Conservation (phyloP, 2,888 invertebrate species). For the Parthenolecanium corni region DNA sequence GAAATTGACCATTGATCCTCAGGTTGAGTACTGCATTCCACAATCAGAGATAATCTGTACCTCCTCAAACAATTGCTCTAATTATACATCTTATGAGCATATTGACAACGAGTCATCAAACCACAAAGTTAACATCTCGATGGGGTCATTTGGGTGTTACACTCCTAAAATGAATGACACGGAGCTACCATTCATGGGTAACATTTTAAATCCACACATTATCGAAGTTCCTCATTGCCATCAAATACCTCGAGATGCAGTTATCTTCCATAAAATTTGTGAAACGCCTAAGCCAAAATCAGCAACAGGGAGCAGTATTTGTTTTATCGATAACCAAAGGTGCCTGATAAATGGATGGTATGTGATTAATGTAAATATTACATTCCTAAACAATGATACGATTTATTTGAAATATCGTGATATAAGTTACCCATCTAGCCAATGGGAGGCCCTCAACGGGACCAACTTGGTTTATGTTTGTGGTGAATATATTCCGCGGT, state of each 20-base stretch:
- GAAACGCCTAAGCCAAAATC: not conserved
- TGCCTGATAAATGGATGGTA: no score
- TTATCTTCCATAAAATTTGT: not conserved
- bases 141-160: no score
- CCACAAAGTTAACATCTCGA: no score
- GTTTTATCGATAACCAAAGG: no score
- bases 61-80: no score
- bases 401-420: not conserved
- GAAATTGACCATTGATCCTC: no score
- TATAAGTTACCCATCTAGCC: not conserved
- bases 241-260: not conserved
- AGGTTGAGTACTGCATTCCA: no score
- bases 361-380: not conserved
- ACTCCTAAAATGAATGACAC: no score
- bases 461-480: not conserved
- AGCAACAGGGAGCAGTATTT: not conserved
- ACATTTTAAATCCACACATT: not conserved
- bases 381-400: not conserved
- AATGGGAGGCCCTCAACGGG: not conserved
- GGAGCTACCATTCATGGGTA: no score
- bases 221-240: conserved; percentile 3
- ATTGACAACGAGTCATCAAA: no score
- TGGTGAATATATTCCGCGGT: not conserved
- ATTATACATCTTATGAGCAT: no score
- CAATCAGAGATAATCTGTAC: no score